phyloP scores from a whole-genome alignment of 2,113 vertebrate genomes.

The Atlantisia rogersi region DNA sequence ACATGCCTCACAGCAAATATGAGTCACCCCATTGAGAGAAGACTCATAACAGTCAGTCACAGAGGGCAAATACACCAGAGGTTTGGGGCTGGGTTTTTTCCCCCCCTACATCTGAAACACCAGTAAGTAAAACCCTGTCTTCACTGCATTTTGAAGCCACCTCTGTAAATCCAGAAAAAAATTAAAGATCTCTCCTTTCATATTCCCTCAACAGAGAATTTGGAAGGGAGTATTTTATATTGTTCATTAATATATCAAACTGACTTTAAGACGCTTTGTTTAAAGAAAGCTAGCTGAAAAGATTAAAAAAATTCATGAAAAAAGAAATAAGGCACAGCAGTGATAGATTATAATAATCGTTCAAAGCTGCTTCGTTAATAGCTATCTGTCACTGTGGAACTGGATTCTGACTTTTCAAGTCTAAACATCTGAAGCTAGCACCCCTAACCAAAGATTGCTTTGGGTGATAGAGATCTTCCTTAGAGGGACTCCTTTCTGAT shows the following conservation, averaged over 20 bases:
- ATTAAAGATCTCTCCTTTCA: not conserved
- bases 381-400: not conserved
- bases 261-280: not conserved
- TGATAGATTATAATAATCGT: not conserved
- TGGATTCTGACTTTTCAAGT: not conserved
- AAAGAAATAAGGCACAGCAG: not conserved
- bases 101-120: not conserved
- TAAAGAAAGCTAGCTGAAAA: not conserved
- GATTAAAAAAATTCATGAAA: not conserved
- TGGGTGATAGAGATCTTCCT: not conserved
- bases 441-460: not conserved
- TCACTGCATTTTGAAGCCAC: not conserved
- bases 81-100: not conserved
- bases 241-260: not conserved
- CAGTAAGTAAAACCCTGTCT: not conserved
- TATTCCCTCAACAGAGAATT: not conserved
- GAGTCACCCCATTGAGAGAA: conserved; percentile 10
- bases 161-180: not conserved
- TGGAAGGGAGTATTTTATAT: not conserved
- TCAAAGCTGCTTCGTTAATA: not conserved
- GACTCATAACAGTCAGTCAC: not conserved
- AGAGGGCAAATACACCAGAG: not conserved
- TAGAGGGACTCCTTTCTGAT: not conserved
- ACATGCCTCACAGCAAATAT: conserved; percentile 1
- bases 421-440: not conserved